Percentiles rank a stretch among this genome's conserved stretches.
These are phyloP conservation scores for Drymonia ruficornis DNA, from an alignment of 2,888 invertebrate genomes.

Conservation along the genomic window DNA sequence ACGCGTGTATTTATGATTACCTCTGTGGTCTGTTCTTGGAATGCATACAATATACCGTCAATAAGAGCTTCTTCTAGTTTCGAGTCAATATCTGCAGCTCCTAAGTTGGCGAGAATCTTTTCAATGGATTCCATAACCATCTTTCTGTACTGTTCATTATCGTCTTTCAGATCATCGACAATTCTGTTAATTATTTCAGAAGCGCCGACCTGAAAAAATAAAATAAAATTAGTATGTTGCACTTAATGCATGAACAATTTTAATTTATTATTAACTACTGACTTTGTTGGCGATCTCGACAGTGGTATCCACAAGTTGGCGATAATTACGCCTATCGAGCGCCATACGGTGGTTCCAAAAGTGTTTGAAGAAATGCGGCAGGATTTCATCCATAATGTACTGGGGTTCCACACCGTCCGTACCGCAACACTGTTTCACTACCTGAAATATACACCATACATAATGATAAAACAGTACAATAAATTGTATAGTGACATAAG, in stretches of 20 bases:
- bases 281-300: conserved; percentile 99
- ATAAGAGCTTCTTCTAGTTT: conserved; percentile 99
- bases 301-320: conserved; percentile 99
- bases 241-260: background rate
- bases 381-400: conserved; percentile 99
- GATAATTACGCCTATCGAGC: conserved; percentile 97
- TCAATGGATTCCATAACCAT: conserved; percentile 99
- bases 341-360: conserved; percentile 99
- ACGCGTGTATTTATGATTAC: conserved; percentile 62
- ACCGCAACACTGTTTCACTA: conserved; percentile 99
- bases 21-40: conserved; percentile 99
- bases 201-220: conserved; percentile 90
- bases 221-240: background rate
- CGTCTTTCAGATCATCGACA: conserved; percentile 99
- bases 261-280: conserved; percentile 8
- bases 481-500: too few species aligned
- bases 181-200: conserved; percentile 99
- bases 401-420: conserved; percentile 99
- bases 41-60: conserved; percentile 99
- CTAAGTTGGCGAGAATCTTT: conserved; percentile 98
- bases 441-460: conserved; percentile 74
- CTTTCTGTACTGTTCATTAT: conserved; percentile 99
- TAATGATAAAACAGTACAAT: background rate
- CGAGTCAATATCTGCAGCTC: conserved; percentile 99
- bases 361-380: conserved; percentile 99